phyloP scores from a whole-genome alignment of 2,888 invertebrate species.

The Andrena flavipes region DNA sequence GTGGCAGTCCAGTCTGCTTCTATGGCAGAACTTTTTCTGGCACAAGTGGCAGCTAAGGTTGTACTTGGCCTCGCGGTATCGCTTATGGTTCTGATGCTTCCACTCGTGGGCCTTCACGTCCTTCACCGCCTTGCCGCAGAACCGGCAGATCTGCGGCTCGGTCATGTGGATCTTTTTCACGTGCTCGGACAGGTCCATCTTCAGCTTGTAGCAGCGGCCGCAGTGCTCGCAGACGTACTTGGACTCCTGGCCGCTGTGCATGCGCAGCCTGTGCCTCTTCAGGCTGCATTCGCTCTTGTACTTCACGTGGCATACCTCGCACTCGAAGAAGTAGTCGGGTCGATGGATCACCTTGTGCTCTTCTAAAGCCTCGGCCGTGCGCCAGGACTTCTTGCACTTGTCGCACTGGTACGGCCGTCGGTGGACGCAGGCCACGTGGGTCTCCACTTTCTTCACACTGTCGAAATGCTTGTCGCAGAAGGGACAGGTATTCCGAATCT shows the following conservation, averaged over 20 bases:
- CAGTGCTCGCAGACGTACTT: conserved; percentile 72
- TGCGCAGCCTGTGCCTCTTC: conserved; percentile 67
- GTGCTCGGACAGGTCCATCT: conserved; percentile 70
- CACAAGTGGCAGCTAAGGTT: conserved; percentile 72
- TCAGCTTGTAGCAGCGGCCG: conserved; percentile 69
- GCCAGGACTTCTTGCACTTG: conserved; percentile 61
- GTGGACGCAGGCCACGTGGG: conserved; percentile 66
- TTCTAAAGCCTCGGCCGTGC: conserved; percentile 60
- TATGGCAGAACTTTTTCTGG: conserved; percentile 72
- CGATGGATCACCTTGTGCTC: conserved; percentile 74
- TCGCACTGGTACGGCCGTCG: conserved; percentile 66
- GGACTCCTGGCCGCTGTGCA: conserved; percentile 59
- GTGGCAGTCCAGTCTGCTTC: conserved; percentile 75
- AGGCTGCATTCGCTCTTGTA: conserved; percentile 69
- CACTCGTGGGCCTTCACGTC: conserved; percentile 76
- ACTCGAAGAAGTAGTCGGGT: conserved; percentile 72
- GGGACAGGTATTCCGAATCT: conserved; percentile 66
- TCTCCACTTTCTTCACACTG: conserved; percentile 56
- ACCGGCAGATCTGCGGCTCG: conserved; percentile 72
- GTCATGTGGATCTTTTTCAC: conserved; percentile 64
- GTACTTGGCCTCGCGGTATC: conserved; percentile 58
- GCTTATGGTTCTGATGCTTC: conserved; percentile 68
- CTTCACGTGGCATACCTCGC: conserved; percentile 67
- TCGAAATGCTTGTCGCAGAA: conserved; percentile 68
- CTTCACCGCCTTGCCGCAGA: conserved; percentile 74